Conservation (phyloP, 2,113 vertebrate genomes). For the Nibea coibor region DNA sequence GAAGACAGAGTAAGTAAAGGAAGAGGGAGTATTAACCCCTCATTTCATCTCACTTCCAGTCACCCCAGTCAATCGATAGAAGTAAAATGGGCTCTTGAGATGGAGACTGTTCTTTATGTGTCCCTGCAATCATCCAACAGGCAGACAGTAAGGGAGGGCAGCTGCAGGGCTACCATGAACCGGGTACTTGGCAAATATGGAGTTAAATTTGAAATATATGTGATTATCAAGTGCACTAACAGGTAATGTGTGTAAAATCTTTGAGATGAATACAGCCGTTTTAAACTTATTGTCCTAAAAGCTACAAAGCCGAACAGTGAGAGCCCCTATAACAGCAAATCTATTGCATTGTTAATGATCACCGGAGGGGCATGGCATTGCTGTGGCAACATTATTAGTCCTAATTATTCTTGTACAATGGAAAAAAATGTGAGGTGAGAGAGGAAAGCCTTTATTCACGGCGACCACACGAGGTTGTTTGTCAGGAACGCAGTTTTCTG, state of each 20-base stretch:
- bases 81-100: conserved; percentile 52
- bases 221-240: conserved; percentile 7
- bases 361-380: conserved; percentile 21
- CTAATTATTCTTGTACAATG: conserved; percentile 46
- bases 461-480: background rate
- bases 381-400: conserved; percentile 40
- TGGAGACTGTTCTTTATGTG: conserved; percentile 32
- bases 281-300: background rate
- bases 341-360: conserved; percentile 19
- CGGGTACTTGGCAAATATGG: background rate
- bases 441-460: background rate
- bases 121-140: conserved; percentile 34
- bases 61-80: conserved; percentile 39
- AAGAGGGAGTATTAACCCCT: conserved; percentile 47
- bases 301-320: background rate
- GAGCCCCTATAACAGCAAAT: conserved; percentile 3
- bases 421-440: conserved; percentile 27
- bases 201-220: background rate
- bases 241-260: background rate
- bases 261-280: background rate
- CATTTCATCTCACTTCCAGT: conserved; percentile 50
- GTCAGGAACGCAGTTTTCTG: background rate
- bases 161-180: background rate
- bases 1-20: conserved; percentile 43
- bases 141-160: background rate